A percentile compares a stretch with the other conserved stretches of the same genome.
Evolutionary conservation across 1,140 invertebrate genomes (phyloP).

Genomic region (Pararge aegeria): DNA sequence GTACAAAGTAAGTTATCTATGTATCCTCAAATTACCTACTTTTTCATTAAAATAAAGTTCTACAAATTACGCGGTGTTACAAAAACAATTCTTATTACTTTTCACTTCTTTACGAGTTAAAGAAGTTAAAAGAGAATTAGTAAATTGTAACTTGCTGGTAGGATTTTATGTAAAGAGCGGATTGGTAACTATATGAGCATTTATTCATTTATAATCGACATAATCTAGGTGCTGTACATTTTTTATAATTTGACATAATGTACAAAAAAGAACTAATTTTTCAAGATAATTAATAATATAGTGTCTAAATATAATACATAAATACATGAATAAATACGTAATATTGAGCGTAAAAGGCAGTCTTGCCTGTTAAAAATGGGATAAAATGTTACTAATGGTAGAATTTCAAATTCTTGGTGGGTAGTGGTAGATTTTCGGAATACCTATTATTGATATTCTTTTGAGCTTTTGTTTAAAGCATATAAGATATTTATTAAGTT

Average conservation of each 20-base stretch:
- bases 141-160: not conserved
- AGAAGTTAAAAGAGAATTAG: constrained; percentile 16
- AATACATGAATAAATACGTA: constrained; percentile 24
- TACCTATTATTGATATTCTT: not conserved
- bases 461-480: not conserved
- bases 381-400: constrained; percentile 1
- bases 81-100: constrained; percentile 2
- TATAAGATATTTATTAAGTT: not conserved
- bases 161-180: not conserved
- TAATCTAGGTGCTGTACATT: constrained; percentile 25
- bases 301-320: constrained; percentile 15
- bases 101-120: constrained; percentile 26
- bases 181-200: not conserved
- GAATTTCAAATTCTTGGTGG: constrained; percentile 10
- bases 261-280: constrained; percentile 7
- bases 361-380: constrained; percentile 12
- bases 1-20: too few species aligned
- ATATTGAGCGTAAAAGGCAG: constrained; percentile 11
- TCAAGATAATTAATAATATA: constrained; percentile 10
- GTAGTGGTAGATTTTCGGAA: not conserved
- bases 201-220: constrained; percentile 24
- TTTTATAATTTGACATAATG: constrained; percentile 15
- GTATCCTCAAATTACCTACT: too few species aligned
- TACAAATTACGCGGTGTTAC: not conserved
- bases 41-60: too few species aligned